Base-by-base conservation (phyloP, 1,140 invertebrate species). In the Melanaphis sacchari region DNA sequence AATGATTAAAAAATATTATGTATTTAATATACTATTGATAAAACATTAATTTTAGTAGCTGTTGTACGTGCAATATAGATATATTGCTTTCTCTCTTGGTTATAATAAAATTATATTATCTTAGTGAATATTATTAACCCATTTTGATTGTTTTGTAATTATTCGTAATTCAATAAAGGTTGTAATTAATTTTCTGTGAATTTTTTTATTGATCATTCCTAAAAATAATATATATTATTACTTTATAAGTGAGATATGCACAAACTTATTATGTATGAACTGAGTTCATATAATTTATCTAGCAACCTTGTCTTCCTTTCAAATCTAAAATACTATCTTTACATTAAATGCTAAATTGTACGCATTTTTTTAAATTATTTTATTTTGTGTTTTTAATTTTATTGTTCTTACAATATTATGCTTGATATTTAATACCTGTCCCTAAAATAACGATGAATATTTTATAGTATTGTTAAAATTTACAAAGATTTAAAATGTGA, bases 121-220 rank as follows among this genome's bases (percentile, higher is more conserved):
- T 93, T 93, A 93, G 91, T 81, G 24, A 93, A 93, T 93, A 93
- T 92, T 92, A 92, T 93, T 93, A 93, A 93, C 91, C 91, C 76
- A 93, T 93, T 93, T 93, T 93, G 81, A 93, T 93, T 93, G 91
- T 93, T 93, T 93, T 93, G 91, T 93, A 93, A 93, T 93, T 93
- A 85, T 85, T 93, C 91, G 22, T 93, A 93, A 84, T 93, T 93
- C 81, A 93, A 93, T 93, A 93, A 93, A 93, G 91, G 91, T 93
- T 93, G 91, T 93, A 93, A 93, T 93, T 93, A 93, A 91, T 81
- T 41, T 1, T 46, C 26, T 22, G 90, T 38, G 66, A 38, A 36
- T 49, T 91, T 91, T 91, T 91, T 81, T 91, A 46, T 87, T 46
- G 9, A 84, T 15, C 38, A 26, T 84, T 26, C 3, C 21, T 1